These are phyloP conservation scores for Arctopsyche grandis DNA, from an alignment of 1,140 invertebrate genomes.

Conservation along the genomic window DNA sequence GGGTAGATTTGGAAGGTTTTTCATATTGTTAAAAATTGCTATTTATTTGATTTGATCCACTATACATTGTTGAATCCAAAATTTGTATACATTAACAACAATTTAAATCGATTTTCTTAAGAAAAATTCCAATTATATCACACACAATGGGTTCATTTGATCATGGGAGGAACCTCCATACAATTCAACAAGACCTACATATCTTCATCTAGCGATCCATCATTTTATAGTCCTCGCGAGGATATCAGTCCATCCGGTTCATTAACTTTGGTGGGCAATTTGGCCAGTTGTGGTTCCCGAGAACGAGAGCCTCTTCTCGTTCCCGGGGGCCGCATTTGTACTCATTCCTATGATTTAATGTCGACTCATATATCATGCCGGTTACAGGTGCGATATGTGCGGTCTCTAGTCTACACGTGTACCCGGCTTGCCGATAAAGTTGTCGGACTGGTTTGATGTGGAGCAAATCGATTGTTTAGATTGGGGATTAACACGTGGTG, in stretches of 20 bases:
- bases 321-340: conserved; percentile 42
- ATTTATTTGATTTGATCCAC: too few species aligned
- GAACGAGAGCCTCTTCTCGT: neutral
- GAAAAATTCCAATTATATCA: too few species aligned
- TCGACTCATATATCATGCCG: conserved; percentile 37
- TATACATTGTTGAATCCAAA: too few species aligned
- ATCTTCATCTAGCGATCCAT: conserved; percentile 11
- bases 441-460: neutral
- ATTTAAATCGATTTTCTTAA: too few species aligned
- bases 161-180: too few species aligned
- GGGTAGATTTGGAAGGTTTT: too few species aligned
- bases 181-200: too few species aligned
- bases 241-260: conserved; percentile 21
- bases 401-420: neutral
- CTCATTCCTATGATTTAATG: conserved; percentile 47
- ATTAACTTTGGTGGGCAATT: conserved; percentile 23
- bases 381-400: conserved; percentile 31
- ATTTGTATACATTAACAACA: too few species aligned
- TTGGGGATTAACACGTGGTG: too few species aligned
- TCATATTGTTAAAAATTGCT: too few species aligned
- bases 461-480: too few species aligned
- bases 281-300: neutral
- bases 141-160: too few species aligned
- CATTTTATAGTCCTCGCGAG: conserved; percentile 29
- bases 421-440: neutral